Evolutionary conservation across 1,140 invertebrate species (phyloP), one percentile per base, ranked within the genome.

Genomic region (Ceratoteleas bidentatus): DNA sequence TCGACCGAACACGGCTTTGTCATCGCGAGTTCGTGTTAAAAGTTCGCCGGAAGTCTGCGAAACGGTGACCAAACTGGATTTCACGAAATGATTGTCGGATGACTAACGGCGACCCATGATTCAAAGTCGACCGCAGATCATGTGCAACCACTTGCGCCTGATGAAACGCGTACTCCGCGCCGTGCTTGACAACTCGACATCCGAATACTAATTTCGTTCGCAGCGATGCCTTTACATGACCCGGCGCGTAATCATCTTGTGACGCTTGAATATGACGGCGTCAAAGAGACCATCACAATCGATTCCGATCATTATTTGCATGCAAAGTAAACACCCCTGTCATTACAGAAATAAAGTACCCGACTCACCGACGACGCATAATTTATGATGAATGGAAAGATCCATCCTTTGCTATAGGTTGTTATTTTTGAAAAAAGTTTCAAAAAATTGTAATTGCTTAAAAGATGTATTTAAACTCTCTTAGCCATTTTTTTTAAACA

Each of bases 191-290:
- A 62, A 36, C 58, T 40, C 47, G 50, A 61, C 69, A 32, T 49
- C 53, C 70, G 70, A 73, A 73, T 64, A 73, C 70, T 73, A 73
- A 73, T 64, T 73, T 50, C 14, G 14, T 61, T 72, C 15, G 49
- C 57, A 24, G 32, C 36, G 33, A 40, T 61, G 56, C 56, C 56
- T 60, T 70, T 52, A 57, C 47, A 36, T 70, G 53, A 66, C 57
- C 57, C 9, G 13, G 36, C 36, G 38, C 49, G 32, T 61, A 72
- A 61, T 72, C 13, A 61, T 61, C 68, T 60, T 54, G 16, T 61
- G 38, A 61, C 47, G 45, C 61, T 61, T 49, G 24, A 24, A 24
- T 24, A 24, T 24, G 24, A 24, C 24, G 24, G 1, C 24, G 24
- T 24, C 24, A 24, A 24, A 24, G 24, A 24, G 24, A 24, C 24